These are phyloP conservation scores for Eupithecia tripunctaria DNA, from an alignment of 2,888 invertebrate genomes.

Conservation along the genomic window DNA sequence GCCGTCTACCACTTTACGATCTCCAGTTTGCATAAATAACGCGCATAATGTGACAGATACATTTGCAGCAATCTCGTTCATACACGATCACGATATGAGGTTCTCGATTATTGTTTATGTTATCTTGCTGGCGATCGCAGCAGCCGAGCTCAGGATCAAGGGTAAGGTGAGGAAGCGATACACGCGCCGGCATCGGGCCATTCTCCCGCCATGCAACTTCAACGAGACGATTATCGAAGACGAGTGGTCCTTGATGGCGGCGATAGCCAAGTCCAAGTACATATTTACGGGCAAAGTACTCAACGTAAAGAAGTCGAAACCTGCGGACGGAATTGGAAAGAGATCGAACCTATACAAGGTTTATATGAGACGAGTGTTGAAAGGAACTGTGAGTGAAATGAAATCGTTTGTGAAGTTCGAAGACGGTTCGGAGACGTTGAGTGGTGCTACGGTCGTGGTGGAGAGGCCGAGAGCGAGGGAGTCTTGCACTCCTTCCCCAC, in stretches of 20 bases:
- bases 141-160: conserved; percentile 76
- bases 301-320: conserved; percentile 73
- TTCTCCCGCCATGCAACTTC: conserved; percentile 77
- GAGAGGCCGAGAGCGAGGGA: conserved; percentile 69
- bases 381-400: conserved; percentile 74
- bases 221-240: conserved; percentile 81
- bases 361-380: conserved; percentile 76
- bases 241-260: conserved; percentile 80
- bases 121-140: conserved; percentile 74
- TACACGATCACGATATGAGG: conserved; percentile 75
- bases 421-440: conserved; percentile 62
- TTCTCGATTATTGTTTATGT: conserved; percentile 75
- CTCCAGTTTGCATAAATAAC: conserved; percentile 73
- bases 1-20: conserved; percentile 67
- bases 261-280: conserved; percentile 79
- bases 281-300: conserved; percentile 83
- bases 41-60: conserved; percentile 80
- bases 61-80: conserved; percentile 71
- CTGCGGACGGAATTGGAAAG: conserved; percentile 60
- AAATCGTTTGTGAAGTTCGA: conserved; percentile 70
- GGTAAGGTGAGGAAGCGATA: conserved; percentile 80
- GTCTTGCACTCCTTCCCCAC: conserved; percentile 74
- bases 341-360: conserved; percentile 77
- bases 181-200: conserved; percentile 73
- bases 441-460: conserved; percentile 72